A percentile compares a stretch with the other conserved stretches of the same genome.
Evolutionary conservation across 2,797 vertebrate genomes (phyloP).

Genomic region (Cirrhinus mrigala): DNA sequence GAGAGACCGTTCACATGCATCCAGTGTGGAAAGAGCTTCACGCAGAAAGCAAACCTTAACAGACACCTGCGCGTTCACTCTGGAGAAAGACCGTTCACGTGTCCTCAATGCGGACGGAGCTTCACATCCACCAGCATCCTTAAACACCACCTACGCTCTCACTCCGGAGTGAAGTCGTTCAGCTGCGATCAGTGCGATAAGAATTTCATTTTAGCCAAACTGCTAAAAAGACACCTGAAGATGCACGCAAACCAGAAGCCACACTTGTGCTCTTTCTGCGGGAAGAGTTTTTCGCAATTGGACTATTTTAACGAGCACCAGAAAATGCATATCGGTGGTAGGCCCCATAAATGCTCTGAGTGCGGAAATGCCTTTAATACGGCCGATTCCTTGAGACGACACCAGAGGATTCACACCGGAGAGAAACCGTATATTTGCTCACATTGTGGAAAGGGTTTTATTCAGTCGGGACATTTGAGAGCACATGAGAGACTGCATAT

Average conservation of each 20-base stretch:
- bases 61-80: slow-evolving; percentile 15
- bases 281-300: background rate
- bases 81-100: slow-evolving; percentile 2
- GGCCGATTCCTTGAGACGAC: slow-evolving; percentile 4
- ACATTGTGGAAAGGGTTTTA: background rate
- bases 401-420: background rate
- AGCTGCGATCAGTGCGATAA: background rate
- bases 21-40: background rate
- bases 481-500: background rate
- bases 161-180: background rate
- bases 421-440: background rate
- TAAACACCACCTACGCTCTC: background rate
- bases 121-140: background rate
- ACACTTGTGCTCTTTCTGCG: slow-evolving; percentile 3
- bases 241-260: slow-evolving; percentile 5
- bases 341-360: background rate
- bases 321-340: background rate
- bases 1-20: background rate
- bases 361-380: slow-evolving; percentile 3
- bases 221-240: slow-evolving; percentile 18
- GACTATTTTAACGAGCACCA: background rate
- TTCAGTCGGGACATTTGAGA: background rate
- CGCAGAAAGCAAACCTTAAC: background rate
- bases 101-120: background rate
- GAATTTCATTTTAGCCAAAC: background rate